These are phyloP conservation scores for Notodonta dromedarius DNA, from an alignment of 2,888 invertebrate species.

Conservation along the genomic window DNA sequence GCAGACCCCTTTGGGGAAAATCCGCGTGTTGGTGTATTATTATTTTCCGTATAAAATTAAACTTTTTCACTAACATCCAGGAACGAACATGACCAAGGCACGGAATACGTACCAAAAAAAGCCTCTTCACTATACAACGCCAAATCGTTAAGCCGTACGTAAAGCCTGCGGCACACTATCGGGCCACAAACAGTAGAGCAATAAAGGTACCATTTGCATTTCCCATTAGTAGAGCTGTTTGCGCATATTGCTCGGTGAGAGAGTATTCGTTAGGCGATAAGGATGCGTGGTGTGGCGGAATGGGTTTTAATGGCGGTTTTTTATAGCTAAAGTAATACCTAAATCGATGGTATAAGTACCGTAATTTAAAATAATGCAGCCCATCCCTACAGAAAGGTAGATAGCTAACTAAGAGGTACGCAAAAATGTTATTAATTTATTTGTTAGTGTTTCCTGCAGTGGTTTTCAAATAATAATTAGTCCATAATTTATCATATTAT, in stretches of 20 bases:
- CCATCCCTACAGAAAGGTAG: too few relatives aligned
- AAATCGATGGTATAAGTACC: too few relatives aligned
- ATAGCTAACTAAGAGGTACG: too few relatives aligned
- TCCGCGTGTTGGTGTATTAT: too few relatives aligned
- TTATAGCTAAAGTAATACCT: neutral
- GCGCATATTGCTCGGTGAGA: slow-evolving; percentile 27
- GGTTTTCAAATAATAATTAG: too few relatives aligned
- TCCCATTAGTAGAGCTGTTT: slow-evolving; percentile 45
- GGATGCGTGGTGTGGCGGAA: slow-evolving; percentile 4
- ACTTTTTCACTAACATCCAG: too few relatives aligned
- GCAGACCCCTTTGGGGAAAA: too few relatives aligned
- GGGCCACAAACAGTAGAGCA: slow-evolving; percentile 40
- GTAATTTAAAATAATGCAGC: too few relatives aligned
- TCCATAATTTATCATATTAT: too few relatives aligned
- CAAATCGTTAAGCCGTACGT: slow-evolving; percentile 10
- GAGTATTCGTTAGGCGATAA: slow-evolving; percentile 39
- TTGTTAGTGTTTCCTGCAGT: too few relatives aligned
- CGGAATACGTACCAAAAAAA: neutral
- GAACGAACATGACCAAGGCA: neutral
- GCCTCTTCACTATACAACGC: slow-evolving; percentile 16
- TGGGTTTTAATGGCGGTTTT: neutral
- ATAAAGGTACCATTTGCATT: slow-evolving; percentile 52
- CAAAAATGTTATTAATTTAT: too few relatives aligned
- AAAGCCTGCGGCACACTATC: slow-evolving; percentile 41
- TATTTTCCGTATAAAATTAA: too few relatives aligned